phyloP scores from a whole-genome alignment of 2,113 vertebrate species.

The Aramus guarauna region DNA sequence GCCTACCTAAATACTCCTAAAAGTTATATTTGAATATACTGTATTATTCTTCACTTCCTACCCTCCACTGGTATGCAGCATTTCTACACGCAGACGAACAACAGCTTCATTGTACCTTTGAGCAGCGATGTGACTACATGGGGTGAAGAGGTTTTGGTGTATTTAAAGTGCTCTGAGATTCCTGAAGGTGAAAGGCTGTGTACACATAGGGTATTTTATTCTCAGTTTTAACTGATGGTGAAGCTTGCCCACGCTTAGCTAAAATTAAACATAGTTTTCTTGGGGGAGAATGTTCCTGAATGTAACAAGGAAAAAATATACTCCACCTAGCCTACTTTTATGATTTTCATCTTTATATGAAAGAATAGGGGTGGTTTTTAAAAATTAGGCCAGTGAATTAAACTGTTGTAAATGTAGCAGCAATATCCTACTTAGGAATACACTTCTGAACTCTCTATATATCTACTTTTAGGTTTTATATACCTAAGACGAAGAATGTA shows the following conservation, averaged over 20 bases:
- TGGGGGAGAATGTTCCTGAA: no score
- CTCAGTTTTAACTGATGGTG: background rate
- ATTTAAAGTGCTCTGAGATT: background rate
- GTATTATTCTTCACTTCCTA: slow-evolving; percentile 58
- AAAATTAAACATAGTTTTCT: slow-evolving; percentile 12
- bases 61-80: background rate
- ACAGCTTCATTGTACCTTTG: slow-evolving; percentile 41
- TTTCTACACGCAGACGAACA: slow-evolving; percentile 22
- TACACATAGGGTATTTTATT: background rate
- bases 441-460: background rate
- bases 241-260: background rate
- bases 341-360: background rate
- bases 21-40: slow-evolving; percentile 45
- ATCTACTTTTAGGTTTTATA: background rate
- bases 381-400: background rate
- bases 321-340: background rate
- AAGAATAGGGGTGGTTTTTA: background rate
- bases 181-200: background rate
- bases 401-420: background rate
- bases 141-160: slow-evolving; percentile 12
- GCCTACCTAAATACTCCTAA: slow-evolving; percentile 56
- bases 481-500: background rate
- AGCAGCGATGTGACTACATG: background rate
- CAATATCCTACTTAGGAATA: background rate
- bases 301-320: background rate